phyloP scores from a whole-genome alignment of 2,797 vertebrate genomes.

The Tamandua tetradactyla region DNA sequence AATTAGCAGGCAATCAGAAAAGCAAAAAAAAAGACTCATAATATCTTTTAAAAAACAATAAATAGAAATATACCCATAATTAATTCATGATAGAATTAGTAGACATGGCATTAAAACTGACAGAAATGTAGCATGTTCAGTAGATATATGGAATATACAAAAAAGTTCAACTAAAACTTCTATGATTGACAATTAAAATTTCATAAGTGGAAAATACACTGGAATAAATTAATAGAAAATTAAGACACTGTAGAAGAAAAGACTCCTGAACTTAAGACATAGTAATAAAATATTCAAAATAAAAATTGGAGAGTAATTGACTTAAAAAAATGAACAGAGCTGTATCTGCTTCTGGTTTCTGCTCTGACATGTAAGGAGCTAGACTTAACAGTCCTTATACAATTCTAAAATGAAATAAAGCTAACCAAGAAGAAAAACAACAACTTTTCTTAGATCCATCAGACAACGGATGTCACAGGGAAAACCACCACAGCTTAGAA shows the following conservation, averaged over 20 bases:
- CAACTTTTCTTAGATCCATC: too few species aligned
- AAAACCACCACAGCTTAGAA: too few species aligned
- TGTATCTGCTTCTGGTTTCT: too few species aligned
- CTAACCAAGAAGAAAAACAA: too few species aligned
- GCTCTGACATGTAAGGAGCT: too few species aligned
- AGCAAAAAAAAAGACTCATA: not conserved
- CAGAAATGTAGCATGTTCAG: not conserved
- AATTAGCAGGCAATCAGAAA: not conserved
- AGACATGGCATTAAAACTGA: not conserved
- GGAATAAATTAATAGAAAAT: not conserved
- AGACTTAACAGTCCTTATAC: too few species aligned
- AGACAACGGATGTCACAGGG: too few species aligned
- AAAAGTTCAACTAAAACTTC: not conserved
- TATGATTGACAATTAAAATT: not conserved
- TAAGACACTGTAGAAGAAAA: not conserved
- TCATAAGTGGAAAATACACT: not conserved
- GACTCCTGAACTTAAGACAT: not conserved
- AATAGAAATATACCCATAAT: not conserved
- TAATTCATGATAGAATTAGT: not conserved
- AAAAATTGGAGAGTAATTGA: slow-evolving; percentile 1
- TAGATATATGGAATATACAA: not conserved
- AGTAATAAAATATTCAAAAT: not conserved
- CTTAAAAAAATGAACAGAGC: not conserved
- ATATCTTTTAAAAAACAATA: not conserved
- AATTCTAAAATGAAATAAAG: too few species aligned